A percentile compares a stretch with the other conserved stretches of the same genome.
phyloP scores from a whole-genome alignment of 2,888 invertebrate species.

The Uloborus plumipes region DNA sequence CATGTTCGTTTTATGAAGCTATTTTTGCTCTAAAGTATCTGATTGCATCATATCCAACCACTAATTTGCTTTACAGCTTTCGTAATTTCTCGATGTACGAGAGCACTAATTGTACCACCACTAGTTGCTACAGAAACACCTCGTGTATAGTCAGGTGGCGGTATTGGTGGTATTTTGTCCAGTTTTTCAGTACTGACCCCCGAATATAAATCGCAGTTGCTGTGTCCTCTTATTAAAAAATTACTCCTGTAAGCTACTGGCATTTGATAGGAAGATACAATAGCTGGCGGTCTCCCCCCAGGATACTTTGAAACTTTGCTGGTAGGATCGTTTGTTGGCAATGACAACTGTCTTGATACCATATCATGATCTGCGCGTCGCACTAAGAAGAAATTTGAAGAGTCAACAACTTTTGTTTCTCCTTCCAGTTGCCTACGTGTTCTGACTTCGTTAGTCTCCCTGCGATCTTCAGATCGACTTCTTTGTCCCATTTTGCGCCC shows the following conservation, averaged over 20 bases:
- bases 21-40: too few species aligned
- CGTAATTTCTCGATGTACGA: constrained; percentile 66
- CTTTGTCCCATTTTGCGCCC: constrained; percentile 36
- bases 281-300: constrained; percentile 7
- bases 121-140: constrained; percentile 46
- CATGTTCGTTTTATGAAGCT: too few species aligned
- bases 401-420: constrained; percentile 60
- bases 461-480: constrained; percentile 55
- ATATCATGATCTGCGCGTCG: constrained; percentile 11
- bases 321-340: constrained; percentile 13
- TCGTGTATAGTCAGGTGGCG: constrained; percentile 53
- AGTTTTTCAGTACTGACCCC: constrained; percentile 26
- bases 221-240: constrained; percentile 65
- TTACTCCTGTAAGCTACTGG: constrained; percentile 65
- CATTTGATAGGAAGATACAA: constrained; percentile 61
- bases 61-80: constrained; percentile 65
- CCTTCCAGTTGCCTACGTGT: constrained; percentile 15
- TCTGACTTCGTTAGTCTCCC: constrained; percentile 47
- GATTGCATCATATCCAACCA: constrained; percentile 63
- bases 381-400: constrained; percentile 47
- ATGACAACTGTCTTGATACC: neutral
- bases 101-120: constrained; percentile 57
- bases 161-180: constrained; percentile 38
- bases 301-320: constrained; percentile 17
- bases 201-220: constrained; percentile 66